A percentile compares a stretch with the other conserved stretches of the same genome.
Conservation (phyloP, 2,113 vertebrate species). For the Scortum barcoo region DNA sequence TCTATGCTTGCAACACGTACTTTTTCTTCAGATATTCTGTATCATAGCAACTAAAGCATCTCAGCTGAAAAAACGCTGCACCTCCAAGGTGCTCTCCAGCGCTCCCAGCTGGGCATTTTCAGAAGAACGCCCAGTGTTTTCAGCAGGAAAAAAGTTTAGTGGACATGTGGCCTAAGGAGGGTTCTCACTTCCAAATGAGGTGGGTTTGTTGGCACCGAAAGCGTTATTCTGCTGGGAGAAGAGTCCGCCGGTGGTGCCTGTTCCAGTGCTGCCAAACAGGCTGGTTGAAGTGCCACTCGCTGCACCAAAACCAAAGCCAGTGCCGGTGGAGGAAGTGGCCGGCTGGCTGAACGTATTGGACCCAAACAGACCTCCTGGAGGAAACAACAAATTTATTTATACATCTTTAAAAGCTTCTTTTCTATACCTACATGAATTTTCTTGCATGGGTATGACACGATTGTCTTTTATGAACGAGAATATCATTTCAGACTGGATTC, state of each 20-base stretch:
- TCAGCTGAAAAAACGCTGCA: too few species aligned
- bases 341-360: conserved; percentile 93
- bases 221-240: conserved; percentile 96
- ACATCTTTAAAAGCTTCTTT: background rate
- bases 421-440: background rate
- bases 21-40: too few species aligned
- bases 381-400: background rate
- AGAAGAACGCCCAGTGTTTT: too few species aligned
- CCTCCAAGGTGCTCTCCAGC: too few species aligned
- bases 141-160: too few species aligned
- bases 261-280: conserved; percentile 91
- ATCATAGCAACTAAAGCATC: too few species aligned
- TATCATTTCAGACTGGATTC: background rate
- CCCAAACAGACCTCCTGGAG: conserved; percentile 93
- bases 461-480: background rate
- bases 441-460: background rate
- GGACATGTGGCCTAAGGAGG: too few species aligned
- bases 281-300: conserved; percentile 90
- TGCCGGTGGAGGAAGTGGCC: conserved; percentile 91
- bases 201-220: conserved; percentile 93
- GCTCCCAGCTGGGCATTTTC: too few species aligned
- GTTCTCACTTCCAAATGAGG: conserved; percentile 93
- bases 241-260: conserved; percentile 87
- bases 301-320: conserved; percentile 92
- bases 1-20: too few species aligned